A percentile compares a stretch with the other conserved stretches of the same genome.
Evolutionary conservation across 37 sponge, comb jelly and placozoan species (phyloP).

Genomic region (Crambe crambe): DNA sequence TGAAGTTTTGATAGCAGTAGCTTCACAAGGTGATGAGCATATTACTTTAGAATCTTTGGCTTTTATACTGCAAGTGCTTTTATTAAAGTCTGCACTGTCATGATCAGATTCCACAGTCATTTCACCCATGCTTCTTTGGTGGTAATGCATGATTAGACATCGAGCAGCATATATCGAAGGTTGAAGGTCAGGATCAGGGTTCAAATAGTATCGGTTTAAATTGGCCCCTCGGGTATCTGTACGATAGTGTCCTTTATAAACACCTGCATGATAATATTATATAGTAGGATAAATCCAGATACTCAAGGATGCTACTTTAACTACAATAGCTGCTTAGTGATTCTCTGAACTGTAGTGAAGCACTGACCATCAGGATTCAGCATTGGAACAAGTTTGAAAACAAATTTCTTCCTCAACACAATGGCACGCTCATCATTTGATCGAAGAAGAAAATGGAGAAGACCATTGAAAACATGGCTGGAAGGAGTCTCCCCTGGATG

Average conservation of each 20-base stretch:
- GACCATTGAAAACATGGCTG: conserved; percentile 97
- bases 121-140: conserved; percentile 5
- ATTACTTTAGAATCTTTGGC: not conserved
- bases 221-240: conserved; percentile 87
- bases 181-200: conserved; percentile 78
- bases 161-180: conserved; percentile 89
- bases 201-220: conserved; percentile 88
- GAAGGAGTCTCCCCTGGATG: conserved; percentile 98
- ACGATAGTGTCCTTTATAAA: conserved; percentile 78
- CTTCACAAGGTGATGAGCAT: not conserved
- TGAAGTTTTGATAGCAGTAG: not conserved
- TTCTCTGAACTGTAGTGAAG: not conserved
- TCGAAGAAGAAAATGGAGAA: conserved; percentile 88
- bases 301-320: too few species aligned
- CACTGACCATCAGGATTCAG: conserved; percentile 91
- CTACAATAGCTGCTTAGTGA: not conserved
- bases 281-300: too few species aligned
- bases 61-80: not conserved
- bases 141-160: conserved; percentile 77
- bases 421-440: conserved; percentile 81
- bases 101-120: not conserved
- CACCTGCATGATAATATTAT: too few species aligned
- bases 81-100: not conserved
- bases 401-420: conserved; percentile 73
- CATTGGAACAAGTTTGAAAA: conserved; percentile 96